A percentile compares a stretch with the other conserved stretches of the same genome.
phyloP scores from a whole-genome alignment of 2,888 invertebrate genomes.

The Anticlea derivata region DNA sequence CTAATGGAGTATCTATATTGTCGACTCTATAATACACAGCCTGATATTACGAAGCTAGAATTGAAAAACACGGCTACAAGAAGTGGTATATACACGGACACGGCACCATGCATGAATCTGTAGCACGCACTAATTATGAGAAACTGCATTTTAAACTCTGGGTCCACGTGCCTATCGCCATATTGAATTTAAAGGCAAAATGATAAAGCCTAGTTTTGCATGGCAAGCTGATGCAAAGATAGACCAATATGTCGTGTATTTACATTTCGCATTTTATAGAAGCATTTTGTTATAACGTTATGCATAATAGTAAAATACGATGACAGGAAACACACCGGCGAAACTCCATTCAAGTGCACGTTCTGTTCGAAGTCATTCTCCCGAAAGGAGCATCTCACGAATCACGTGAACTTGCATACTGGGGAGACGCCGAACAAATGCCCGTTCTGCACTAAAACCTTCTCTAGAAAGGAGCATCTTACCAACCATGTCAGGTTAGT shows the following conservation, averaged over 20 bases:
- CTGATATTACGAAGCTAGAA: no score
- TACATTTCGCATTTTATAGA: background rate
- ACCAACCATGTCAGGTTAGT: constrained; percentile 85
- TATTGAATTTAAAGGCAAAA: no score
- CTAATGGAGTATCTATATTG: no score
- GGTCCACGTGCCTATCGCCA: no score
- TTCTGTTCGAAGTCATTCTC: constrained; percentile 86
- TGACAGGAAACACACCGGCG: constrained; percentile 89
- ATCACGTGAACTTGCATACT: constrained; percentile 91
- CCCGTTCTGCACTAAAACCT: constrained; percentile 89
- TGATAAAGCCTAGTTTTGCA: no score
- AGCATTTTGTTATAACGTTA: background rate
- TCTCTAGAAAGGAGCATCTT: constrained; percentile 89
- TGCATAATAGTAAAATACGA: constrained; percentile 27
- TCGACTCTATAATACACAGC: no score
- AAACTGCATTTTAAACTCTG: no score
- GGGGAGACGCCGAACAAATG: constrained; percentile 90
- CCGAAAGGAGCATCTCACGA: constrained; percentile 93
- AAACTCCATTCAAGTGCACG: constrained; percentile 91
- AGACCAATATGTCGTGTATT: background rate
- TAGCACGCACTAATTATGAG: no score
- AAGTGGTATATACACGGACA: no score
- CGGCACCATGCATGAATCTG: no score
- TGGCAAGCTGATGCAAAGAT: no score
- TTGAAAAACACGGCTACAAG: no score